Evolutionary conservation across 92 coral and sea anemone genomes (phyloP), one percentile per base, ranked within the genome.

Genomic region (Siderastrea radians): DNA sequence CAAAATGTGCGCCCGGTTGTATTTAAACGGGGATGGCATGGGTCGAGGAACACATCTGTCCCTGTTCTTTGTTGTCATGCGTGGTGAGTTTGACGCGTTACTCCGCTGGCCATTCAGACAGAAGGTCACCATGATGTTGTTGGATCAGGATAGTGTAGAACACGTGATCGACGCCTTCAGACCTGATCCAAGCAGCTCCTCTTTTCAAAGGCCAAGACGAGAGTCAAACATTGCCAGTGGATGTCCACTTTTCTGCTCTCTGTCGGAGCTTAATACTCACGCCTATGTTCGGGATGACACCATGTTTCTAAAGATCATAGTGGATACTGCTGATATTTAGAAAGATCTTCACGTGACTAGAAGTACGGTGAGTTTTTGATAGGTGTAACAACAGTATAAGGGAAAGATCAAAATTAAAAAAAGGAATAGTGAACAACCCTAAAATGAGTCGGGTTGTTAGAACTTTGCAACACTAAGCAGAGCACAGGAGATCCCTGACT

Each of bases 101-200:
- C 92, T 94, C 91, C 94, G 94, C 89, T 94, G 96, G 96, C 96
- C 96, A 78, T 94, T 91, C 91, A 88, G 96, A 91, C 94, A 94
- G 75, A 92, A 95, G 90, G 98, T 95, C 67, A 85, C 89, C 11
- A 51, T 85, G 75, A 85, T 85, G 89, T 53, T 75, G 46, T 48
- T 85, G 54, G 89, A 85, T 66, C 89, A 85, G 68, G 82, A 85
- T 43, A 85, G 62, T 80, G 7, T 8, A 4, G 82, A 85, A 64
- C 89, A 85, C 89, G 69, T 43, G 83, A 77, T 86, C 52, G 90
- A 86, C 16, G 72, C 90, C 47, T 86, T 86, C 60, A 81, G 79
- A 7, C 90, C 90, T 16, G 90, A 86, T 54, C 90, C 90, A 8
- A 86, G 52, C 79, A 78, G 84, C 62, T 86, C 84, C 2, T 86